A percentile compares a stretch with the other conserved stretches of the same genome.
phyloP scores from a whole-genome alignment of 2,113 vertebrate species.

The Xenotilapia leptura region DNA sequence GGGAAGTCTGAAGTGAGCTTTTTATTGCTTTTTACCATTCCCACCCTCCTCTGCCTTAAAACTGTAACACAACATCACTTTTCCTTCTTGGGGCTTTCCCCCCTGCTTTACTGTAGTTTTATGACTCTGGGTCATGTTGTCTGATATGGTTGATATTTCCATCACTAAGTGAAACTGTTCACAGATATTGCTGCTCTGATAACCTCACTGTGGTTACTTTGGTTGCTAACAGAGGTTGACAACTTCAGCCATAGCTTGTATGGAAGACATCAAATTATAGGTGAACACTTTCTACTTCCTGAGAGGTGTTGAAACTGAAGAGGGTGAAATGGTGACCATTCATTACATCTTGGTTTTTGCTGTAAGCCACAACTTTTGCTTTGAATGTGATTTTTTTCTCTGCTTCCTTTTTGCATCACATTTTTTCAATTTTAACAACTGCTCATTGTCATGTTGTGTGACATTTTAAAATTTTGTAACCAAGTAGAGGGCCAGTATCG shows the following conservation, averaged over 20 bases:
- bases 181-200: not conserved
- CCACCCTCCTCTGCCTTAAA: not conserved
- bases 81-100: not conserved
- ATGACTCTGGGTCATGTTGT: not conserved
- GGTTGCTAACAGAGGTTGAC: not conserved
- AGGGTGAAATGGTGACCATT: not conserved
- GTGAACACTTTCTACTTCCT: not conserved
- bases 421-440: not conserved
- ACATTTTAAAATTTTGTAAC: not conserved
- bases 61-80: not conserved
- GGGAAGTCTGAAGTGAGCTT: not conserved
- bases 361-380: not conserved
- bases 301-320: not conserved
- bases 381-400: not conserved
- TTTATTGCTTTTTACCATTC: not conserved
- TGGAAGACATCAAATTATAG: not conserved
- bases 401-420: not conserved
- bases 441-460: not conserved
- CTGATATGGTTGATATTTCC: not conserved
- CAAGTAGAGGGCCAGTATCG: not conserved
- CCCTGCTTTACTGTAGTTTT: not conserved
- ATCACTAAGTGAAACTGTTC: not conserved
- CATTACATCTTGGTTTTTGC: not conserved
- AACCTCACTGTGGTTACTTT: not conserved
- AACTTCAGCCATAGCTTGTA: not conserved